Percentiles rank a stretch among this genome's conserved stretches.
These are phyloP conservation scores for Zophobas atratus DNA, from an alignment of 1,140 invertebrate species.

Conservation along the genomic window DNA sequence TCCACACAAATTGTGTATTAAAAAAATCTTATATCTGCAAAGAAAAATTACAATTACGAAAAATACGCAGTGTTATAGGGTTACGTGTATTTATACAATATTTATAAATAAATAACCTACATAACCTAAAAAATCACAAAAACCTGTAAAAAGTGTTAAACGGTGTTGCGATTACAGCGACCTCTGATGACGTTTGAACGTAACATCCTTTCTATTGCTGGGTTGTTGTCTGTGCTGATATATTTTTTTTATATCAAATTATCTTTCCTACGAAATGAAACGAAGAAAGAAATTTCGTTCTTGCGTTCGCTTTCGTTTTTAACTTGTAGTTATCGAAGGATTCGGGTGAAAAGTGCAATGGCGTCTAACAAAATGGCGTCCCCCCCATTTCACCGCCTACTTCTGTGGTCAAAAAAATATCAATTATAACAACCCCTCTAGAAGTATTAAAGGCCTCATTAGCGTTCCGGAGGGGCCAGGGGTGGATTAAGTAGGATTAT, in stretches of 20 bases:
- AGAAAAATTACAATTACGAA: too few relatives aligned
- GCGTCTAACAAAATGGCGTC: conserved; percentile 40
- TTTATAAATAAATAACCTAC: conserved; percentile 36
- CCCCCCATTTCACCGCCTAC: not conserved
- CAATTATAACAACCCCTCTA: not conserved
- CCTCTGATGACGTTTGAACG: too few relatives aligned
- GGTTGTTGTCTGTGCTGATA: too few relatives aligned
- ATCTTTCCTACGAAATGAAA: too few relatives aligned
- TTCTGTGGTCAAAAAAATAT: not conserved
- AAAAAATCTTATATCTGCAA: too few relatives aligned
- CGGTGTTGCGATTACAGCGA: too few relatives aligned
- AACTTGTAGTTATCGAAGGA: not conserved
- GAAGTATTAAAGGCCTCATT: not conserved
- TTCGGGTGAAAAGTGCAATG: conserved; percentile 1
- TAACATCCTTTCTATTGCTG: too few relatives aligned
- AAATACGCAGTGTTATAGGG: not conserved
- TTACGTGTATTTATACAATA: conserved; percentile 18
- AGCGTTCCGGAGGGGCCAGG: not conserved
- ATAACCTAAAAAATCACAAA: too few relatives aligned
- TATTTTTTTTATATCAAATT: too few relatives aligned
- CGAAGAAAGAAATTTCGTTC: too few relatives aligned
- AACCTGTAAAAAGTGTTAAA: too few relatives aligned
- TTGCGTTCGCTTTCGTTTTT: not conserved
- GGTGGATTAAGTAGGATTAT: not conserved
- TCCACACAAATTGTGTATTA: too few relatives aligned